Evolutionary conservation across 2,888 invertebrate species (phyloP).

Genomic region (Apamea anceps): DNA sequence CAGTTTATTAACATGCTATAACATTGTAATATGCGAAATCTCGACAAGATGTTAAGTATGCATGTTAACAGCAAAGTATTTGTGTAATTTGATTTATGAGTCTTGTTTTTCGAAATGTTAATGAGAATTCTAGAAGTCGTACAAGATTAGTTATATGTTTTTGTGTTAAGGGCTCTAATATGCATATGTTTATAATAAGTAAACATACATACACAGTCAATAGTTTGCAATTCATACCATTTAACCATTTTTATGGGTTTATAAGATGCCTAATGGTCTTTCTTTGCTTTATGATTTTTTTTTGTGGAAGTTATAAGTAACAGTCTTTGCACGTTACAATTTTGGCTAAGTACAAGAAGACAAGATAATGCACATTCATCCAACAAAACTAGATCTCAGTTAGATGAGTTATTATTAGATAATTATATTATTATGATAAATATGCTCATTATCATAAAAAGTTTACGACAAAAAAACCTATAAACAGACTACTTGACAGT

Average conservation of each 20-base stretch:
- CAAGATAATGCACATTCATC: slow-evolving; percentile 8
- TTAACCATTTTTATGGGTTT: not conserved
- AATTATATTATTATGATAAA: not conserved
- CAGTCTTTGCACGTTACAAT: not conserved
- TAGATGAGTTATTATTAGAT: not conserved
- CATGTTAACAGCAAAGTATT: not conserved
- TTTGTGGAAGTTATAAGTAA: not conserved
- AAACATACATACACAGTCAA: not conserved
- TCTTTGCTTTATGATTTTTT: not conserved
- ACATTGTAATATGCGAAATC: slow-evolving; percentile 1
- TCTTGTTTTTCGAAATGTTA: slow-evolving; percentile 6
- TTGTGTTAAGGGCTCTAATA: not conserved
- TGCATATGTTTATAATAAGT: not conserved
- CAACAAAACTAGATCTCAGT: not conserved
- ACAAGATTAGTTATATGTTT: not conserved
- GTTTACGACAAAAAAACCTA: not conserved
- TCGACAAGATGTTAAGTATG: not conserved
- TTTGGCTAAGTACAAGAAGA: not conserved
- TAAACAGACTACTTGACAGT: not conserved
- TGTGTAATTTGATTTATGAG: not conserved
- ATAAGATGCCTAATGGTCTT: not conserved
- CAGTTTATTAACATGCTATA: not conserved
- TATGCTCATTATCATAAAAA: not conserved
- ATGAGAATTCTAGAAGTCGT: not conserved
- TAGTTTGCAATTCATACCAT: not conserved